A percentile compares a stretch with the other conserved stretches of the same genome.
These are phyloP conservation scores for Argyrosomus japonicus DNA, from an alignment of 2,113 vertebrate genomes.

Conservation along the genomic window DNA sequence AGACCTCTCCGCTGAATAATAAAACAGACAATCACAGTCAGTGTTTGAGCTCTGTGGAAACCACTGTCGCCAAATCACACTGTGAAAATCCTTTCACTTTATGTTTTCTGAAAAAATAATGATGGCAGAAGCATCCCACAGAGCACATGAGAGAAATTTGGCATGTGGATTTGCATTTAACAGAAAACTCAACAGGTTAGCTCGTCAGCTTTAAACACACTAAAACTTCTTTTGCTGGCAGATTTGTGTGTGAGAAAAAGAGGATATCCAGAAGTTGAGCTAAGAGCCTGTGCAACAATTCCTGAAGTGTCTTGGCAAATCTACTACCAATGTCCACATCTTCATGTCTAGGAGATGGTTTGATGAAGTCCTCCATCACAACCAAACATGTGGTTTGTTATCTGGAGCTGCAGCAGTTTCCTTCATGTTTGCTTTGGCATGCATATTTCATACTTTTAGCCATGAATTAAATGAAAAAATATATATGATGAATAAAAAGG, in stretches of 20 bases:
- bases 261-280: background rate
- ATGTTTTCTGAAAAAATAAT: background rate
- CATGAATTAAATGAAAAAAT: background rate
- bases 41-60: slow-evolving; percentile 14
- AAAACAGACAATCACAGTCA: slow-evolving; percentile 7
- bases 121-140: background rate
- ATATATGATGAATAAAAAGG: background rate
- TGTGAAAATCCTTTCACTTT: background rate
- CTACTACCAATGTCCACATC: background rate
- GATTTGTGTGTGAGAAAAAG: background rate
- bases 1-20: background rate
- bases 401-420: background rate
- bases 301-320: slow-evolving; percentile 3
- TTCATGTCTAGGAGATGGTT: background rate
- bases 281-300: background rate
- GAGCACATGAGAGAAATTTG: background rate
- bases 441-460: background rate
- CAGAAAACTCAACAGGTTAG: background rate
- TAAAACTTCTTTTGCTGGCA: background rate
- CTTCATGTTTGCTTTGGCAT: background rate
- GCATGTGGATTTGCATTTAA: background rate
- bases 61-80: background rate
- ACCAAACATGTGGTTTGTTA: background rate
- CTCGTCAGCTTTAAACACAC: background rate
- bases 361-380: background rate